Conservation (phyloP, 2,888 invertebrate species). For the Drosophila hamatofila region DNA sequence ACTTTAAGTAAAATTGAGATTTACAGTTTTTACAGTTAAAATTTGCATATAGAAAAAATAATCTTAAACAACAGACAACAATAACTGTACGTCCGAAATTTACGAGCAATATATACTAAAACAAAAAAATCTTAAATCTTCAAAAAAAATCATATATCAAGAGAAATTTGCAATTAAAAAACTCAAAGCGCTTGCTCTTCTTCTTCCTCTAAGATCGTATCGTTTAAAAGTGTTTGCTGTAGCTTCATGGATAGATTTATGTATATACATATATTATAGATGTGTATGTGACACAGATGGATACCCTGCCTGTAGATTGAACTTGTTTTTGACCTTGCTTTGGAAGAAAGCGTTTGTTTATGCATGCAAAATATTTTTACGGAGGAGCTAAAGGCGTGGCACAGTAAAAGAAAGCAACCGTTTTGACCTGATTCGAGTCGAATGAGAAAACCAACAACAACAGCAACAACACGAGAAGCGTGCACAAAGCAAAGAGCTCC, state of each 20-base stretch:
- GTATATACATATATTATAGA: background rate
- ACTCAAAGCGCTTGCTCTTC: constrained; percentile 9
- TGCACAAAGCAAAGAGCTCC: constrained; percentile 63
- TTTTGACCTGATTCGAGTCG: constrained; percentile 70
- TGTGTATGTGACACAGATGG: constrained; percentile 10
- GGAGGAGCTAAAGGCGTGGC: constrained; percentile 53
- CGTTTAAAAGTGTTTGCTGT: background rate
- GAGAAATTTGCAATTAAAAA: constrained; percentile 48
- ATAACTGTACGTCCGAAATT: constrained; percentile 28
- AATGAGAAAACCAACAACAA: constrained; percentile 14
- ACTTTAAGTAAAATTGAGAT: constrained; percentile 1
- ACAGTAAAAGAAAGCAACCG: constrained; percentile 74
- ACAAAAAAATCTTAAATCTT: background rate
- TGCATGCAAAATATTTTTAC: constrained; percentile 44
- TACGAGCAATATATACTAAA: constrained; percentile 9
- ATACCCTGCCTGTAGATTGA: constrained; percentile 20
- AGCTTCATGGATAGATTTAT: constrained; percentile 9
- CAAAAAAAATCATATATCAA: constrained; percentile 8
- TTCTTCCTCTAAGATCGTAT: constrained; percentile 15
- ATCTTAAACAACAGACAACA: constrained; percentile 7
- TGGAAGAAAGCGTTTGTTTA: constrained; percentile 42
- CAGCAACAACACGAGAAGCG: constrained; percentile 49
- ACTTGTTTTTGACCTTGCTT: constrained; percentile 42
- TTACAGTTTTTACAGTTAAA: constrained; percentile 7
- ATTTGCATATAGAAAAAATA: constrained; percentile 4